Conservation (phyloP, 2,113 vertebrate species). For the Psammodynastes pulverulentus region DNA sequence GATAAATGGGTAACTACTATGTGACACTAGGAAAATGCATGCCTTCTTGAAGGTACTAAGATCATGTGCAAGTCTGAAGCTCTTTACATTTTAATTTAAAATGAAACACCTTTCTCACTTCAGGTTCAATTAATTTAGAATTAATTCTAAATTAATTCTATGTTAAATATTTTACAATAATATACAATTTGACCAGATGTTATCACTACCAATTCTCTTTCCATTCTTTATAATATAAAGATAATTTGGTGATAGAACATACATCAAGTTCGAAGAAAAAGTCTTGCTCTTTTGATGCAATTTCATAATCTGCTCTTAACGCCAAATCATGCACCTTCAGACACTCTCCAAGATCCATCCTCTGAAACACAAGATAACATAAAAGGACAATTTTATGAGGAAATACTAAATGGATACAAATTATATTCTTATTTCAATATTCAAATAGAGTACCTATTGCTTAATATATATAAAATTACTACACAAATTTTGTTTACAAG, state of each 20-base stretch:
- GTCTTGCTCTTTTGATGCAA: constrained; percentile 96
- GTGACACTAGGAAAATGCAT: not conserved
- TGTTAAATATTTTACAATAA: not conserved
- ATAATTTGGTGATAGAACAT: constrained; percentile 63
- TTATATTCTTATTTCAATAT: constrained; percentile 16
- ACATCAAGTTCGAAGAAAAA: constrained; percentile 99
- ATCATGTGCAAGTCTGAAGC: not conserved
- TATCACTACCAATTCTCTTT: too few relatives aligned
- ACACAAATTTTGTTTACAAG: not conserved
- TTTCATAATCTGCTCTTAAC: constrained; percentile 96
- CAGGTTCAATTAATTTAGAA: not conserved
- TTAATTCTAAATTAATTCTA: not conserved
- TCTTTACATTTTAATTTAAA: not conserved
- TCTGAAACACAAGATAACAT: constrained; percentile 65
- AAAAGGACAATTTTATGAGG: not conserved
- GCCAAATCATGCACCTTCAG: constrained; percentile 96
- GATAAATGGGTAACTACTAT: not conserved
- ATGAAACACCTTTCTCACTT: not conserved
- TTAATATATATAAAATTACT: not conserved
- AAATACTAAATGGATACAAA: not conserved
- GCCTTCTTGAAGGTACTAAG: not conserved
- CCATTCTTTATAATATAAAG: not conserved
- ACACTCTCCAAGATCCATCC: constrained; percentile 99
- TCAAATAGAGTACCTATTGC: not conserved
- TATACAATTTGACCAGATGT: not conserved